phyloP scores from a whole-genome alignment of 1,140 invertebrate genomes.

The Glossosoma conforme region DNA sequence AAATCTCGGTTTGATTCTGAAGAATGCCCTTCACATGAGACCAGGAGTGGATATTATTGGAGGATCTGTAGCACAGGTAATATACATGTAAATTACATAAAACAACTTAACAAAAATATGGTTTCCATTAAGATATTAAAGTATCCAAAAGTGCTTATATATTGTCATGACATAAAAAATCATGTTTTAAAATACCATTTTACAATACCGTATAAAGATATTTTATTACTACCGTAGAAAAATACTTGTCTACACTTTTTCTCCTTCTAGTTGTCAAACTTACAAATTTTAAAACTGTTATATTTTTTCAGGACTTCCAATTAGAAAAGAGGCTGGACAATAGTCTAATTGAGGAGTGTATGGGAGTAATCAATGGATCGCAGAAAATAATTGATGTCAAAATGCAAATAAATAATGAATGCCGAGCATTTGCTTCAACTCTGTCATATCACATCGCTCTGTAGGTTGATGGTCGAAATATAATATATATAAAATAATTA shows the following conservation, averaged over 20 bases:
- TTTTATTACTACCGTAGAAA: too few species aligned
- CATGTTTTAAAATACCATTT: too few species aligned
- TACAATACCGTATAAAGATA: too few species aligned
- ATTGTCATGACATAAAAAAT: too few species aligned
- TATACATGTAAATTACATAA: too few species aligned
- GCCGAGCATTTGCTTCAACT: slow-evolving; percentile 88
- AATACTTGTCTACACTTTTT: too few species aligned
- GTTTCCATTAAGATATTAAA: too few species aligned
- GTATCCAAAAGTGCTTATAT: too few species aligned
- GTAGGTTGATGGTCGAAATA: slow-evolving; percentile 52
- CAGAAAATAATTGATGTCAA: slow-evolving; percentile 65
- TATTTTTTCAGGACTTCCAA: slow-evolving; percentile 74
- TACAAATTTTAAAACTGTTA: not conserved
- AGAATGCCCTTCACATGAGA: slow-evolving; percentile 83
- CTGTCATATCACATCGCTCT: slow-evolving; percentile 91
- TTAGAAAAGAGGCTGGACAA: slow-evolving; percentile 87
- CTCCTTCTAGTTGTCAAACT: too few species aligned
- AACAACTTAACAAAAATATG: too few species aligned
- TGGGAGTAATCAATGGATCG: slow-evolving; percentile 69
- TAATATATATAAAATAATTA: slow-evolving; percentile 5
- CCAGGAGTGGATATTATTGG: slow-evolving; percentile 89
- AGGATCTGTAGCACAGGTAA: slow-evolving; percentile 68
- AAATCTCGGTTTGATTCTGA: slow-evolving; percentile 80
- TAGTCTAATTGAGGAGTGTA: slow-evolving; percentile 69
- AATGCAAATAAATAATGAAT: slow-evolving; percentile 86